Evolutionary conservation across 2,113 vertebrate genomes (phyloP).

Genomic region (Indicator maculatus): DNA sequence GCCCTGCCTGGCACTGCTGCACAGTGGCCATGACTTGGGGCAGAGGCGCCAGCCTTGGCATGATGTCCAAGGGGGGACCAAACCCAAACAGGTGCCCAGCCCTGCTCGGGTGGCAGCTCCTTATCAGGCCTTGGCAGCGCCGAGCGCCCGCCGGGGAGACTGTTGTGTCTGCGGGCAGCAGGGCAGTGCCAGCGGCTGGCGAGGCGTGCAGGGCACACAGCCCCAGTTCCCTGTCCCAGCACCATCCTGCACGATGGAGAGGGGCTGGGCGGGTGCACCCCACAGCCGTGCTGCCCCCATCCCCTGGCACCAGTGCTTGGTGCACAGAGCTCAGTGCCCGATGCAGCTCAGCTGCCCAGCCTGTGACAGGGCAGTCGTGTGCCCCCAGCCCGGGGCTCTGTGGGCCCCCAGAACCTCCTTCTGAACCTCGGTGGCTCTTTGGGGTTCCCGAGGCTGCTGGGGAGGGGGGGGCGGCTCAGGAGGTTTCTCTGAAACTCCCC

Average conservation of each 20-base stretch:
- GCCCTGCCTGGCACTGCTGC: not conserved
- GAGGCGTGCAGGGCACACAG: accelerated
- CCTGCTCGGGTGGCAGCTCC: not conserved
- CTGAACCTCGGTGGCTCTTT: not conserved
- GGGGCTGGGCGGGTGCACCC: not conserved
- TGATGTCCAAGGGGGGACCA: not conserved
- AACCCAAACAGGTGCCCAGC: constrained; percentile 55
- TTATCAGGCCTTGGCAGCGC: constrained; percentile 17
- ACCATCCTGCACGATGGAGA: not conserved
- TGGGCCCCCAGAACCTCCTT: accelerated
- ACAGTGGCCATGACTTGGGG: not conserved
- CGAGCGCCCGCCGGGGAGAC: not conserved
- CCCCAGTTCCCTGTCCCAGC: not conserved
- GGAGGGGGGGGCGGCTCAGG: not conserved
- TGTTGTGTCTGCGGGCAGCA: constrained; percentile 29
- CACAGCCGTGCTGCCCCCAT: not conserved
- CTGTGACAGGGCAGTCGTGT: accelerated
- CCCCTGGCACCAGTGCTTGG: not conserved
- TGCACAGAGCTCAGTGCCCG: accelerated
- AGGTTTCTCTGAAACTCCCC: not conserved
- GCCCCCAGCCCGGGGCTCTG: not conserved
- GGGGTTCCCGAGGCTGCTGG: not conserved
- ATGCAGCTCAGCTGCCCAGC: not conserved
- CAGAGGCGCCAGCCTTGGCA: constrained; percentile 41
- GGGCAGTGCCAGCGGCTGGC: accelerated